A percentile compares a stretch with the other conserved stretches of the same genome.
phyloP scores from a whole-genome alignment of 2,797 vertebrate genomes.

The Hydrocynus forskahlii region DNA sequence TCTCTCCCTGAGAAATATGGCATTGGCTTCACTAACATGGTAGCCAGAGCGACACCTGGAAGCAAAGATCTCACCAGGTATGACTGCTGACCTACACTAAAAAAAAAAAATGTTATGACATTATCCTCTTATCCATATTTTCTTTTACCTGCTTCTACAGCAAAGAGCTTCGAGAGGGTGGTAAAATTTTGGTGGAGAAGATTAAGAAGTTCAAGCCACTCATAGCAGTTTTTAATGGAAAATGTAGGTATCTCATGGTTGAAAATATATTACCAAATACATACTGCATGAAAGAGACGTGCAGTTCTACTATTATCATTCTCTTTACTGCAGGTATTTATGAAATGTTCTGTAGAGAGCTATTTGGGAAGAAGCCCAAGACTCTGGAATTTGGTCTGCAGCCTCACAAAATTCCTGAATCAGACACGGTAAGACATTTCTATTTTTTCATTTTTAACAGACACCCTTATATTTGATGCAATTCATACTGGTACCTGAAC shows the following conservation, averaged over 20 bases:
- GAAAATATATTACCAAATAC: not conserved
- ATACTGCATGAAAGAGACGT: not conserved
- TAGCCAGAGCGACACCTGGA: conserved; percentile 93
- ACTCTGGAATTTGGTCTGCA: conserved; percentile 96
- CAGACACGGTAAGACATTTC: conserved; percentile 87
- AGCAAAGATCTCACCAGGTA: conserved; percentile 97
- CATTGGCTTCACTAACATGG: conserved; percentile 99
- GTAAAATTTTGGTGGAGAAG: conserved; percentile 96
- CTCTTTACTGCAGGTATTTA: conserved; percentile 86
- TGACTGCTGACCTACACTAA: not conserved
- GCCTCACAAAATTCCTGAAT: conserved; percentile 94
- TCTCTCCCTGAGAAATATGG: conserved; percentile 90
- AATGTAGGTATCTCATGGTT: conserved; percentile 72
- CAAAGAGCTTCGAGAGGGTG: conserved; percentile 98
- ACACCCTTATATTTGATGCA: not conserved
- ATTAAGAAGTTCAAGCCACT: conserved; percentile 92
- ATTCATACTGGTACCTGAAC: not conserved
- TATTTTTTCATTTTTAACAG: not conserved
- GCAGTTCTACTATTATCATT: not conserved
- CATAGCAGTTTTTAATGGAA: conserved; percentile 98
- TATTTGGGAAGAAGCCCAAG: conserved; percentile 96
- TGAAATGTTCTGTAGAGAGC: conserved; percentile 98
- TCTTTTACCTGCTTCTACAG: conserved; percentile 69
- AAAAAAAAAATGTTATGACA: no score
- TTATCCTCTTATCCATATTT: not conserved